These are phyloP conservation scores for Microplitis demolitor DNA, from an alignment of 1,140 invertebrate species.

Conservation along the genomic window DNA sequence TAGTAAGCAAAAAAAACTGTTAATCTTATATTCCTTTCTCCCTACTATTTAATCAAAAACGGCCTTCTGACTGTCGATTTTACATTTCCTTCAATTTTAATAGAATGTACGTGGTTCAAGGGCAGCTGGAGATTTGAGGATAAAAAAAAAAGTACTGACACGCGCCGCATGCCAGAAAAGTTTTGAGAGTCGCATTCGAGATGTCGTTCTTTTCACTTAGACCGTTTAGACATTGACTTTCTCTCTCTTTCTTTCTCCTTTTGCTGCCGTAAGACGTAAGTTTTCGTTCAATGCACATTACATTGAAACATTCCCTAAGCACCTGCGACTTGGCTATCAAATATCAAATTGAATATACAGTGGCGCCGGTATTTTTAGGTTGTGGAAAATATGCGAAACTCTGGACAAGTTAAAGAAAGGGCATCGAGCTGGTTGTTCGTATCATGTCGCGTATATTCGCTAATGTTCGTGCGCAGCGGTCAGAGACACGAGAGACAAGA, in stretches of 20 bases:
- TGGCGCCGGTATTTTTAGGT: constrained; percentile 36
- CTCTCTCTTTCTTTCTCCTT: neutral
- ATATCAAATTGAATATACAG: constrained; percentile 19
- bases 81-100: neutral
- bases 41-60: too few species aligned
- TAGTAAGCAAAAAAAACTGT: too few species aligned
- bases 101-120: neutral
- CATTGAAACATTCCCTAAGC: constrained; percentile 4
- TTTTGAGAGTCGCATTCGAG: neutral
- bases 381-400: constrained; percentile 45
- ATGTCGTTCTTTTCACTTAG: neutral
- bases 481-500: constrained; percentile 43
- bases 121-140: neutral
- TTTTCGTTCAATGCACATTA: neutral
- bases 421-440: constrained; percentile 29
- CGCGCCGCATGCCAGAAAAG: constrained; percentile 11
- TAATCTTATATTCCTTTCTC: too few species aligned
- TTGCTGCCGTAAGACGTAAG: too few species aligned
- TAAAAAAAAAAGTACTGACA: constrained; percentile 18
- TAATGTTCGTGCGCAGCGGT: constrained; percentile 50
- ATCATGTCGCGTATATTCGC: constrained; percentile 41
- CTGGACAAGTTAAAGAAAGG: constrained; percentile 33
- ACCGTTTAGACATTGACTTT: neutral
- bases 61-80: too few species aligned
- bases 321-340: constrained; percentile 27